Percentiles rank a stretch among this genome's conserved stretches.
phyloP scores from a whole-genome alignment of 2,113 vertebrate genomes.

The Gallinago undulata region DNA sequence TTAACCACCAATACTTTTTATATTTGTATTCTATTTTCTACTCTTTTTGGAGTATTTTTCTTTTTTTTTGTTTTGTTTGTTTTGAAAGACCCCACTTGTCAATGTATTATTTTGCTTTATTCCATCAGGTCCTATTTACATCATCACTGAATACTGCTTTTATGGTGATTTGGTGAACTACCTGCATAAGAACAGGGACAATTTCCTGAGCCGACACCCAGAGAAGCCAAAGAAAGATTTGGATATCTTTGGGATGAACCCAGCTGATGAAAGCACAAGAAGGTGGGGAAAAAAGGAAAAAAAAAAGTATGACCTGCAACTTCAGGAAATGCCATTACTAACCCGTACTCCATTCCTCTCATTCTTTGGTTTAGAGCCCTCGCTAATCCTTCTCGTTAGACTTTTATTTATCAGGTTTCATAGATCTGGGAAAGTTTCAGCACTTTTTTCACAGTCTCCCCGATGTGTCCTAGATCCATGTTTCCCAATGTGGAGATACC shows the following conservation, averaged over 20 bases:
- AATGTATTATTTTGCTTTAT: background rate
- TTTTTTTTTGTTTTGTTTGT: too few species aligned
- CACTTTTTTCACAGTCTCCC: background rate
- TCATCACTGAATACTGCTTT: conserved; percentile 98
- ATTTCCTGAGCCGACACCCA: conserved; percentile 85
- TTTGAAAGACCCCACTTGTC: background rate
- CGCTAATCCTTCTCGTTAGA: background rate
- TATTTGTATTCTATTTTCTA: background rate
- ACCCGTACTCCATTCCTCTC: background rate
- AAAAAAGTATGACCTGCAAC: rapidly evolving
- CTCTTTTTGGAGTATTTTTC: background rate
- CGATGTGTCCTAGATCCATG: background rate
- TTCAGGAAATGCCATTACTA: background rate
- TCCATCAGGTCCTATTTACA: conserved; percentile 93
- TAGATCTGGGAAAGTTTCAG: background rate
- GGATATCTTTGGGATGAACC: conserved; percentile 96
- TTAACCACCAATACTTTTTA: background rate
- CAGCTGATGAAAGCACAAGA: conserved; percentile 91
- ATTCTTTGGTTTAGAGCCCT: background rate
- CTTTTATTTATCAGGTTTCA: background rate
- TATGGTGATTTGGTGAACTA: conserved; percentile 98
- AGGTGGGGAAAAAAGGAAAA: conserved; percentile 74
- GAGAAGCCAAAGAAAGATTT: conserved; percentile 95
- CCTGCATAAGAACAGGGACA: conserved; percentile 96
- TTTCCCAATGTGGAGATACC: background rate